These are phyloP conservation scores for Lithophane socia DNA, from an alignment of 2,888 invertebrate genomes.

Conservation along the genomic window DNA sequence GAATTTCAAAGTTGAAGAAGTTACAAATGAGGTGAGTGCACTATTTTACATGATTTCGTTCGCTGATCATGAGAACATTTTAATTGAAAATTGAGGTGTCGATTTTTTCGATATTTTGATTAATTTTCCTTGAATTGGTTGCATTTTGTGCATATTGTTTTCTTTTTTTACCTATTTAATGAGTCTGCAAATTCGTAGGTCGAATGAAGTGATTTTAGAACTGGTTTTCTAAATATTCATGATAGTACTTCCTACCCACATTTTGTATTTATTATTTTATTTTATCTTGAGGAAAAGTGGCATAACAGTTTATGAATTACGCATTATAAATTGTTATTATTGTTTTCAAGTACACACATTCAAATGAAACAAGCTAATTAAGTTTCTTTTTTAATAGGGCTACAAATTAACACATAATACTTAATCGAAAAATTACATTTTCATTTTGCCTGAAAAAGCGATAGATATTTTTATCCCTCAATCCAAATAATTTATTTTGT, in stretches of 20 bases:
- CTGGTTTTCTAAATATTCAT: constrained; percentile 30
- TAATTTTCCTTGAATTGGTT: constrained; percentile 38
- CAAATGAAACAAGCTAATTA: neutral
- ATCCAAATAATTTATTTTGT: neutral
- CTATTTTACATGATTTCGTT: constrained; percentile 7
- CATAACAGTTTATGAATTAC: neutral
- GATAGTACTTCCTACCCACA: constrained; percentile 47
- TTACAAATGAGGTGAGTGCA: constrained; percentile 71
- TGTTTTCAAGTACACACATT: neutral
- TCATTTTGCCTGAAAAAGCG: too few species aligned
- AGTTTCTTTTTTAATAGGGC: neutral
- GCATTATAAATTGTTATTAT: neutral
- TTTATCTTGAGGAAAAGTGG: constrained; percentile 30
- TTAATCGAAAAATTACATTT: too few species aligned
- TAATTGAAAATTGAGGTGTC: constrained; percentile 19
- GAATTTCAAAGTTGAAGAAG: constrained; percentile 43
- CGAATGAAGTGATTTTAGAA: constrained; percentile 27
- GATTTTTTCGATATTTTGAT: constrained; percentile 44
- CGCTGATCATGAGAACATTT: neutral
- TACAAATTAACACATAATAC: too few species aligned
- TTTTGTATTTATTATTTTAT: constrained; percentile 31
- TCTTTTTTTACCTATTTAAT: constrained; percentile 28
- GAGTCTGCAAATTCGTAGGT: constrained; percentile 9
- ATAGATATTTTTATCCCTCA: neutral
- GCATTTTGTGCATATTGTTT: constrained; percentile 45